These are phyloP conservation scores for Dinomys branickii DNA, from an alignment of 2,113 vertebrate species.

Conservation along the genomic window DNA sequence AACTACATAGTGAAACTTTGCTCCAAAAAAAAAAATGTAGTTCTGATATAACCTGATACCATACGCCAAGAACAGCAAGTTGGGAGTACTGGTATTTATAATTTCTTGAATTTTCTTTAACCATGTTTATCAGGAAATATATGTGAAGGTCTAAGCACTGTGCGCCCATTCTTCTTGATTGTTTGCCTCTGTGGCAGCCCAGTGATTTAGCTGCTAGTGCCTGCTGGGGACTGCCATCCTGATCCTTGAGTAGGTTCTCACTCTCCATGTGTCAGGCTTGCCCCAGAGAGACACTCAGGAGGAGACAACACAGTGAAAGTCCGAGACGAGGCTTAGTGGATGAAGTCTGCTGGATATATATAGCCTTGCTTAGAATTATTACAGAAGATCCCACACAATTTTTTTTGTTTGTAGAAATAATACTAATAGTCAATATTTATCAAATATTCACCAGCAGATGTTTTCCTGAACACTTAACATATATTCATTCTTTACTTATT, in stretches of 20 bases:
- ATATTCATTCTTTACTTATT: not conserved
- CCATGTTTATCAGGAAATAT: not conserved
- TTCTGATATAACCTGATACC: not conserved
- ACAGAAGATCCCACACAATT: not conserved
- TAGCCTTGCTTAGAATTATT: not conserved
- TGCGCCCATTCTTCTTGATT: not conserved
- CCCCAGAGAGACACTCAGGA: not conserved
- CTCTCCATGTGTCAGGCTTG: not conserved
- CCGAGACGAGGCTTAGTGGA: not conserved
- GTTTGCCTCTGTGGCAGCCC: not conserved
- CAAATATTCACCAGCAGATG: not conserved
- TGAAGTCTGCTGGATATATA: not conserved
- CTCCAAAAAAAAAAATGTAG: not conserved
- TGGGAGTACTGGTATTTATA: not conserved
- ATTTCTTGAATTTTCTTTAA: not conserved
- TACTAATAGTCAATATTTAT: not conserved
- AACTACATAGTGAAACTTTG: not conserved
- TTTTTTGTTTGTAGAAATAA: not conserved
- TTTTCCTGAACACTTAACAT: conserved; percentile 1
- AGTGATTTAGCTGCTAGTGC: not conserved
- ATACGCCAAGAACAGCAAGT: not conserved
- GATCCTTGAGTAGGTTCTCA: not conserved
- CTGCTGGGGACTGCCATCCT: not conserved
- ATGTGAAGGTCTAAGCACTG: not conserved
- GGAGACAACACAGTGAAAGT: not conserved